A percentile compares a stretch with the other conserved stretches of the same genome.
Conservation (phyloP, 2,888 invertebrate species). For the Celastrina argiolus region DNA sequence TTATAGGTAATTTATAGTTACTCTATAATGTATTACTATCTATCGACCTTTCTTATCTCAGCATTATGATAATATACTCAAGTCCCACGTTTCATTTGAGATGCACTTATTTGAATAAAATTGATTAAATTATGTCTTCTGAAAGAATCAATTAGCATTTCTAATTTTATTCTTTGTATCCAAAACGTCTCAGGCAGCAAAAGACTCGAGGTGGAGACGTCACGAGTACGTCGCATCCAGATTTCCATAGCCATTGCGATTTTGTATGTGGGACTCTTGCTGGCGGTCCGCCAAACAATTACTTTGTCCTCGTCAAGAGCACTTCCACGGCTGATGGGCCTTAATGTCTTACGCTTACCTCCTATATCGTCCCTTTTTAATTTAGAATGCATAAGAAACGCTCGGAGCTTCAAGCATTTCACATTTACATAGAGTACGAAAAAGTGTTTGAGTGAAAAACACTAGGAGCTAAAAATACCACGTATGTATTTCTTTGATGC, state of each 20-base stretch:
- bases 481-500: background rate
- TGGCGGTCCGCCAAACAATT: conserved; percentile 69
- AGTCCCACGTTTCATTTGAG: background rate
- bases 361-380: conserved; percentile 27
- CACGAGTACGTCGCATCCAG: conserved; percentile 50
- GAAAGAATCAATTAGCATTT: background rate
- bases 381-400: conserved; percentile 21
- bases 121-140: background rate
- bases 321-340: conserved; percentile 58
- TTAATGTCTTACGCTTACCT: conserved; percentile 43
- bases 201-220: conserved; percentile 45
- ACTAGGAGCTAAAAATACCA: background rate
- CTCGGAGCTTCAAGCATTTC: conserved; percentile 12
- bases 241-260: conserved; percentile 45
- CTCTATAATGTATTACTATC: too few species aligned
- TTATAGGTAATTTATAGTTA: too few species aligned
- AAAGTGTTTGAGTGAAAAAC: conserved; percentile 7
- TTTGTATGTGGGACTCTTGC: conserved; percentile 33
- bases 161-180: conserved; percentile 22
- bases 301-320: conserved; percentile 67
- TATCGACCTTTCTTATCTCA: too few species aligned
- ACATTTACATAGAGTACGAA: conserved; percentile 17
- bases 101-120: background rate
- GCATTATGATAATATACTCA: background rate
- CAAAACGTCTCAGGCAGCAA: conserved; percentile 36